A percentile compares a stretch with the other conserved stretches of the same genome.
These are phyloP conservation scores for Noctua pronuba DNA, from an alignment of 2,888 invertebrate species.

Conservation along the genomic window DNA sequence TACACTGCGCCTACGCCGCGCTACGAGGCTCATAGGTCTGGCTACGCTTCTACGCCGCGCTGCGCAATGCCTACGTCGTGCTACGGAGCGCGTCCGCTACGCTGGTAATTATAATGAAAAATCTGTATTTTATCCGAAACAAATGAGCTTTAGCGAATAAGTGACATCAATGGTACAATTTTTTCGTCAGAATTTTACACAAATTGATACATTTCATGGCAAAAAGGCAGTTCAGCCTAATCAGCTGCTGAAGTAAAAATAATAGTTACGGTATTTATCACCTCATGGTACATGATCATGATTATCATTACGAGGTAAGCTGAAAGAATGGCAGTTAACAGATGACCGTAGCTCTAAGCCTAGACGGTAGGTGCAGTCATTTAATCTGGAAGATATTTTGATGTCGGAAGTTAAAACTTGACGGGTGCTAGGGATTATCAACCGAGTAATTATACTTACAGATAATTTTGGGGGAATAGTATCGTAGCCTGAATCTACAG, in stretches of 20 bases:
- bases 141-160: slow-evolving; percentile 3
- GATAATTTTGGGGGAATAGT: neutral
- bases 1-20: neutral
- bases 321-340: neutral
- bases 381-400: neutral
- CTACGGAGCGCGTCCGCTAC: neutral
- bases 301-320: slow-evolving; percentile 1
- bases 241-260: slow-evolving; percentile 22
- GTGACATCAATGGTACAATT: slow-evolving; percentile 49
- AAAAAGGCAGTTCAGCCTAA: slow-evolving; percentile 33
- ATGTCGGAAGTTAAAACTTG: neutral
- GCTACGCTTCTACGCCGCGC: neutral
- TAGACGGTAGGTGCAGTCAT: neutral
- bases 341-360: neutral
- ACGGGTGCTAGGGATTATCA: neutral
- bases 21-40: neutral
- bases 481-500: neutral
- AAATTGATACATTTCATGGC: slow-evolving; percentile 43
- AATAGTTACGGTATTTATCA: slow-evolving; percentile 49
- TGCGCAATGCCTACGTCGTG: neutral
- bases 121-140: neutral
- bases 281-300: neutral
- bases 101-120: slow-evolving; percentile 4
- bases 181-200: slow-evolving; percentile 19
- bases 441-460: neutral